A percentile compares a stretch with the other conserved stretches of the same genome.
Conservation (phyloP, 2,888 invertebrate species). For the Tenthredo amoena region DNA sequence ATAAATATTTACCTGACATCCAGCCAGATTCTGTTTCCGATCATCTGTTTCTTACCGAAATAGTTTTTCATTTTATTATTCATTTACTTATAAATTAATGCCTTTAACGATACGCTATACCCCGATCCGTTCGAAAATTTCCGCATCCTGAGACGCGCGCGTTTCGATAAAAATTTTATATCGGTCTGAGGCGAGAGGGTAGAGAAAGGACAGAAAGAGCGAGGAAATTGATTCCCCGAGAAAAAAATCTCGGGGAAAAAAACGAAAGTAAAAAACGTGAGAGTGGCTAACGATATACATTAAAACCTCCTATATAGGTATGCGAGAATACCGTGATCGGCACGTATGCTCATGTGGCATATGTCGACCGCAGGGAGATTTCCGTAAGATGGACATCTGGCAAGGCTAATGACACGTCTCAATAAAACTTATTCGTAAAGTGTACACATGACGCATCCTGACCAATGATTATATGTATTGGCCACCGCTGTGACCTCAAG, state of each 20-base stretch:
- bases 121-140: background rate
- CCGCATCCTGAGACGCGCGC: too few relatives aligned
- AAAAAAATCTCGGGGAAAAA: background rate
- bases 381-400: constrained; percentile 44
- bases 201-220: background rate
- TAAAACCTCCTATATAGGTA: constrained; percentile 27
- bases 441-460: constrained; percentile 21
- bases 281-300: constrained; percentile 19
- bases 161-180: background rate
- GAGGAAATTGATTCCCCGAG: constrained; percentile 19
- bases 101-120: background rate
- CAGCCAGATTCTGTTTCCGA: background rate
- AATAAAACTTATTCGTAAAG: constrained; percentile 34
- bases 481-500: background rate
- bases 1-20: constrained; percentile 36
- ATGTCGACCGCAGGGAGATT: constrained; percentile 39
- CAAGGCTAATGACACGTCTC: constrained; percentile 41
- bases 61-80: background rate
- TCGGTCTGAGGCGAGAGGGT: background rate
- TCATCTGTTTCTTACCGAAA: background rate
- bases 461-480: constrained; percentile 24
- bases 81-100: too few relatives aligned
- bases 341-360: constrained; percentile 31
- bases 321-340: background rate
- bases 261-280: background rate